Evolutionary conservation across 2,797 vertebrate genomes (phyloP), one percentile per base, ranked within the genome.

Genomic region (Ctenosaura bakeri): DNA sequence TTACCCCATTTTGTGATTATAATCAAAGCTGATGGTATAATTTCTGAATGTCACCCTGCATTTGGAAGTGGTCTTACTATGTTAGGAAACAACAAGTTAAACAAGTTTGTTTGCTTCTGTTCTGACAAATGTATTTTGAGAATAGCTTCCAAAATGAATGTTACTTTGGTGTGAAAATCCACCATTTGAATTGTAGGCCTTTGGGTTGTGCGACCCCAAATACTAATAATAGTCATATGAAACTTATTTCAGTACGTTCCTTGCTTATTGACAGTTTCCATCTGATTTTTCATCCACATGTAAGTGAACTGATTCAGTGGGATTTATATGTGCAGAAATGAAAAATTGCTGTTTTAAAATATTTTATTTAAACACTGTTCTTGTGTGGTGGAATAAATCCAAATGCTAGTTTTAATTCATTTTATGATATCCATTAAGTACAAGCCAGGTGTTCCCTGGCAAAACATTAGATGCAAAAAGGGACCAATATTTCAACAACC

Each of bases 361-460:
- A 24, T 78, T 6, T 87, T 89, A 91, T 24, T 94, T 24, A 94
- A 56, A 89, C 92, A 86, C 76, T 10, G 2, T 0, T 1, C 79
- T 93, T 88, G 24, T 18, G 46, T 2, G 71, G n/a, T 89, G 18
- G 1, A 91, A 83, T 89, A 54, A 83, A 89, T 94, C 12, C 32
- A 91, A 56, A 80, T 79, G 90, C 87, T 85, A 24, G 50, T 54
- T 90, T 83, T 90, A 92, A 84, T 92, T 93, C 92, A 80, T 94
- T 94, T 94, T 87, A 89, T 74, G 87, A 59, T 38, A 89, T n/a
- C 64, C 92, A 62, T 59, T 91, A 66, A 90, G 35, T 95, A 93
- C 32, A 86, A 38, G 35, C 52, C 35, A 26, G 79, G 0, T 91
- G 89, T 89, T 89, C 93, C 90, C 46, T 90, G 84, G 82, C 64